Percentiles rank a stretch among this genome's conserved stretches.
phyloP scores from a whole-genome alignment of 2,113 vertebrate species.

The Chiloscyllium plagiosum region DNA sequence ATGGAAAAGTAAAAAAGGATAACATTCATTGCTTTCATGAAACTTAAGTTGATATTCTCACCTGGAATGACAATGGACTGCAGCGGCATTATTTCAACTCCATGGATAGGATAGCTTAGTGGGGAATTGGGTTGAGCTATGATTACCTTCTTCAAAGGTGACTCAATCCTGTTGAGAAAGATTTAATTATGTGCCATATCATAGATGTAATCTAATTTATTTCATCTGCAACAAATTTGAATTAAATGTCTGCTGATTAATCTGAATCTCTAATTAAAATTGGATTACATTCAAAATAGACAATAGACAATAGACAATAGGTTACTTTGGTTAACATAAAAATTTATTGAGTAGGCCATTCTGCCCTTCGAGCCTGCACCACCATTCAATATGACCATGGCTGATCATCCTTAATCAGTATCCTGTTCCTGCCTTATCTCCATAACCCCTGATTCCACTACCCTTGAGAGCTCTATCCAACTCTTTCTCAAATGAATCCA shows the following conservation, averaged over 20 bases:
- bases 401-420: too few relatives aligned
- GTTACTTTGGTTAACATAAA: too few relatives aligned
- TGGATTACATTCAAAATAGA: neutral
- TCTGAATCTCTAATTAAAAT: neutral
- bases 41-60: slow-evolving; percentile 38
- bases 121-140: slow-evolving; percentile 52
- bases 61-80: slow-evolving; percentile 49
- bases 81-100: slow-evolving; percentile 50
- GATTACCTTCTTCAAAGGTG: neutral
- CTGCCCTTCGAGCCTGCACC: too few relatives aligned
- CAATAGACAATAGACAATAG: too few relatives aligned
- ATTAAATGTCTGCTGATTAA: neutral
- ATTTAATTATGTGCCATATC: neutral
- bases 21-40: neutral
- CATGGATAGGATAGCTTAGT: slow-evolving; percentile 49
- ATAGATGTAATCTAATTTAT: neutral
- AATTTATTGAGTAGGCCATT: too few relatives aligned
- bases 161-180: neutral
- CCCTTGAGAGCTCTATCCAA: too few relatives aligned
- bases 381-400: too few relatives aligned
- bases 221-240: neutral
- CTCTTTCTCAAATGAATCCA: too few relatives aligned
- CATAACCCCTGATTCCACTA: too few relatives aligned
- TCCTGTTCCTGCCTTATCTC: too few relatives aligned
- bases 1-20: neutral